Percentiles rank a stretch among this genome's conserved stretches.
phyloP scores from a whole-genome alignment of 2,888 invertebrate genomes.

The Drosophila heteroneura region DNA sequence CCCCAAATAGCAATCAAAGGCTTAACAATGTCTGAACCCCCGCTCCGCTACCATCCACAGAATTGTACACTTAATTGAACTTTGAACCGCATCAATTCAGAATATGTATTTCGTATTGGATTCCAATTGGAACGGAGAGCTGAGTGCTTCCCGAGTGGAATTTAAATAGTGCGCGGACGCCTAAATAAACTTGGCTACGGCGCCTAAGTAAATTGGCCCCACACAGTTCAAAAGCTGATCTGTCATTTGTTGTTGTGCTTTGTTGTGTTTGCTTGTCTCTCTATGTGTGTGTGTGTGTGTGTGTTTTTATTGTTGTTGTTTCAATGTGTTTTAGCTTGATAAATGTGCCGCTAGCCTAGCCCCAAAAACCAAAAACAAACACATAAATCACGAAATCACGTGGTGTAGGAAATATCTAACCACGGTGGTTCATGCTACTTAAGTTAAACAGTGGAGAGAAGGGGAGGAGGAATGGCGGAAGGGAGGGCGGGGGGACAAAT shows the following conservation, averaged over 20 bases:
- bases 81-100: conserved; percentile 58
- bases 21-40: conserved; percentile 58
- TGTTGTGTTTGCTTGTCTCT: conserved; percentile 15
- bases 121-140: conserved; percentile 23
- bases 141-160: conserved; percentile 55
- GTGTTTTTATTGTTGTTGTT: conserved; percentile 12
- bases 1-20: conserved; percentile 71
- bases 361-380: conserved; percentile 65
- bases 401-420: conserved; percentile 24
- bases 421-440: conserved; percentile 6
- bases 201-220: conserved; percentile 42
- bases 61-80: conserved; percentile 74
- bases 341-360: conserved; percentile 63
- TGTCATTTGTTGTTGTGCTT: conserved; percentile 47
- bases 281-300: not conserved
- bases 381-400: conserved; percentile 71
- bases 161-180: conserved; percentile 58
- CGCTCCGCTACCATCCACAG: conserved; percentile 11
- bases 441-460: not conserved
- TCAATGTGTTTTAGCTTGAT: conserved; percentile 50
- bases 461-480: not conserved
- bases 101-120: conserved; percentile 30
- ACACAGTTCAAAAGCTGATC: conserved; percentile 48
- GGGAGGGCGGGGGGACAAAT: not conserved
- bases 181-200: conserved; percentile 24